Base-by-base conservation (phyloP, 1,140 invertebrate genomes). In the Sweltsa coloradensis region DNA sequence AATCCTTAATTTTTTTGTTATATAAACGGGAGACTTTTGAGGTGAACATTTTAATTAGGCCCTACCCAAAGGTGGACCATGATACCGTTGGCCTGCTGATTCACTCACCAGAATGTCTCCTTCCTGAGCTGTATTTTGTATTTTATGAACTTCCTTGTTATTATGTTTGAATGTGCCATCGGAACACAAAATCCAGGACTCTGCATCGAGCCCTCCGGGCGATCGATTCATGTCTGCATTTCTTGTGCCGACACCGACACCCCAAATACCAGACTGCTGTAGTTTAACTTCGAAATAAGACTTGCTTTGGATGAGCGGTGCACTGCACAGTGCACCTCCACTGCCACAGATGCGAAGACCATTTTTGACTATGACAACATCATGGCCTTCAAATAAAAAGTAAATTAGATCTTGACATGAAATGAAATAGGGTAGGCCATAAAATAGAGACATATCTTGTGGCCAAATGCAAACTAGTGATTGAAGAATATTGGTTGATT, bases 281-380 rank as follows among this genome's bases (percentile, higher is more conserved):
- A 99, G 69, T 72, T 98, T 97, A 3, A 97, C 85, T 77, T 99
- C 95, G 72, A 98, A 99, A 67, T 97, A 99, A 13, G 93, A 88
- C 73, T 99, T 99, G 55, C 94, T 96, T 66, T 99, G 96, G 11
- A 89, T 84, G 41, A 94, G 63, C 0, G 95, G 94, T 21, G 90
- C 89, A 65, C 86, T 95, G 6, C 88, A 90, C 25, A 98, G 67
- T 0, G 89, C 89, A 54, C 87, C 95, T 21, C 96, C 96, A 22
- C 85, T 86, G 19, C 96, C 96, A 70, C 96, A 99, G 34, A 98
- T 84, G 57, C 96, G 69, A 51, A 85, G 75, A 34, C 94, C 92
- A 70, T 92, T 92, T 72, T 98, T 99, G 6, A 99, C 85, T 55
- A 99, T 83, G 0, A 99, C 95, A 43, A 97, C 94, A 73, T 98